Base-by-base conservation (phyloP, 2,113 vertebrate species). In the Hoplias malabaricus region DNA sequence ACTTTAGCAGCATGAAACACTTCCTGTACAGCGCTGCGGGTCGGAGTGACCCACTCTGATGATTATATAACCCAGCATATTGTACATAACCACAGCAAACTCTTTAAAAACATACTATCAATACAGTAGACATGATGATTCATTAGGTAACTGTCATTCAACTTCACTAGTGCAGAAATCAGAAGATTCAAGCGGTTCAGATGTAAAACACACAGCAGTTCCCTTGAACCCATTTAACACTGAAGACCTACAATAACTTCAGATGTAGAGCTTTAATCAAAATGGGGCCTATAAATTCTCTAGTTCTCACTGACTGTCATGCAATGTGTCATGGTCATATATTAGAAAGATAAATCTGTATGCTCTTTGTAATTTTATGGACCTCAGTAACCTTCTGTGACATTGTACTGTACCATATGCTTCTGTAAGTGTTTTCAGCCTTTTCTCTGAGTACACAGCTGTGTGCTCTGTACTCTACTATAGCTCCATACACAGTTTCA, bases 1-100 rank as follows among this genome's bases (percentile, higher is more conserved):
- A 36, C 56, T 65, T 50, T 53, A 12, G n/a, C 43, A 34, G 61
- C 21, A 36, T 48, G 42, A n/a, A 21, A 9, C 27, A 75, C 43
- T 75, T 75, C 73, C 73, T 75, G 73, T 53, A 61, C 43, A 53
- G 13, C 46, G 29, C 40, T 75, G 46, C 16, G 38, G 31, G 61
- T 75, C 59, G 50, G 21, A 50, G 27, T 25, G 42, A 27, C 59
- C 59, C 43, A 75, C n/a, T 63, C 42, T 74, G 43, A 11, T 62
- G 43, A 36, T 14, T 66, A 63, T 73, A 73, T 62, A 46, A 57
- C 70, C 54, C 36, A 33, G 42, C 21, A 34, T 36, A 53, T 46
- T 53, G 27, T 53, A 53, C 69, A 42, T 72, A 72, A 42, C 50
- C 57, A 36, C 36, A 57, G 69, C 33, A 57, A 12, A 72, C 12